Conservation (phyloP, 2,797 vertebrate species). For the Halcyon smyrnensis region DNA sequence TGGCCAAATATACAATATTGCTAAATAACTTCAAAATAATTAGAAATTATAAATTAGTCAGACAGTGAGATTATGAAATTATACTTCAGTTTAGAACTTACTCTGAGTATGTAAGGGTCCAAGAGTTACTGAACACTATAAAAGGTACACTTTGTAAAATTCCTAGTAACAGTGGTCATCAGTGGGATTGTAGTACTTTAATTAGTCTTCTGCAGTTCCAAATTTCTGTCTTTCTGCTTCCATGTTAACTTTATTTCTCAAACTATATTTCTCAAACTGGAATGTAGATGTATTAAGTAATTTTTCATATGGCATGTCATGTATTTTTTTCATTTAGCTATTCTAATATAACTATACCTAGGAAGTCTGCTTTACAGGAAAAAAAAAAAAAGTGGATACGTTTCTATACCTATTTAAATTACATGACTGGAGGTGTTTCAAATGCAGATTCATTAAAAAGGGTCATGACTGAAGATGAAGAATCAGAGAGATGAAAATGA, state of each 20-base stretch:
- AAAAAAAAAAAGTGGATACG: not conserved
- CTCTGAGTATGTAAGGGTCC: not conserved
- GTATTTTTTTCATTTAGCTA: not conserved
- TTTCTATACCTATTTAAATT: not conserved
- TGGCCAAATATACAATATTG: not conserved
- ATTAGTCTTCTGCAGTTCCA: not conserved
- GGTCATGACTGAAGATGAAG: not conserved
- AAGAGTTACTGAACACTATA: not conserved
- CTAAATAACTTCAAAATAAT: not conserved
- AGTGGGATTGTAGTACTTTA: not conserved
- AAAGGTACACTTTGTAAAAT: not conserved
- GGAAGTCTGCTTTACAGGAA: not conserved
- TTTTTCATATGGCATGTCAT: not conserved
- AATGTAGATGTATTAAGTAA: not conserved
- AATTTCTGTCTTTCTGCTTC: not conserved
- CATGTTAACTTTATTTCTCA: not conserved
- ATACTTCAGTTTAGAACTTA: not conserved
- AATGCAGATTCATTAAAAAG: not conserved
- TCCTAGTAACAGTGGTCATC: not conserved
- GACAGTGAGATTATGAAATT: not conserved
- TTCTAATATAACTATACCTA: not conserved
- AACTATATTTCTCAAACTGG: not conserved
- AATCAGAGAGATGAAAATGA: not conserved
- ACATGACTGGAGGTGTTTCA: not conserved
- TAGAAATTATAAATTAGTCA: not conserved